Base-by-base conservation (phyloP, 2,113 vertebrate genomes). In the Phoenicopterus ruber region DNA sequence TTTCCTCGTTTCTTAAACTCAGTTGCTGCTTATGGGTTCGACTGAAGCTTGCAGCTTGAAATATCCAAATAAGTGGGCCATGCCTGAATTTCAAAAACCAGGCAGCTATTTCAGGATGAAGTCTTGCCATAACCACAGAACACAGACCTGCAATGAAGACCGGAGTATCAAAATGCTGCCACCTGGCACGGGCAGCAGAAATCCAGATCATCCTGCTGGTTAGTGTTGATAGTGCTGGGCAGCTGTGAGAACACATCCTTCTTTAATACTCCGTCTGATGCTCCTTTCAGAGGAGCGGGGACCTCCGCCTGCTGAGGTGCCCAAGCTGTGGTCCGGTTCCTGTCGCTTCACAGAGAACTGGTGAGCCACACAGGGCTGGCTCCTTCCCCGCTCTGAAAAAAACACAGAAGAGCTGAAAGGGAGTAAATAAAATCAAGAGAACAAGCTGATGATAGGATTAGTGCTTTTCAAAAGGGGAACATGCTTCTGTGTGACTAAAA, bases 21-120 rank as follows among this genome's bases (percentile, higher is more conserved):
- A 40, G 12, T 49, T 71, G n/a, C 40, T 72, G 55, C 57, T 91
- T 90, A 83, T 22, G 46, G 24, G 15, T 59, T 88, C 24, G 8
- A 49, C 66, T 62, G 61, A 94, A 95, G 91, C 78, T 72, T 79
- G 17, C 65, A 89, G 77, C 88, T 91, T 84, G 78, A 87, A 94
- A 93, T 89, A 92, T 32, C 81, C 49, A 82, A 94, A 58, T n/a
- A 73, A 94, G 73, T 42, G 19, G 16, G 31, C 34, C 25, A 21
- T 82, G 81, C n/a, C 49, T 94, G 61, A 82, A 82, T 87, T 94
- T 87, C 58, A 77, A 93, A 86, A 84, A 32, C 58, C 62, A 52
- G 79, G 40, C 34, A 92, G 62, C 69, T 97, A 93, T 97, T 97
- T 94, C 83, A 89, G 82, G 85, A 79, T 65, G 61, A 93, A 87